phyloP scores from a whole-genome alignment of 2,888 invertebrate genomes.

The Pocota personata region DNA sequence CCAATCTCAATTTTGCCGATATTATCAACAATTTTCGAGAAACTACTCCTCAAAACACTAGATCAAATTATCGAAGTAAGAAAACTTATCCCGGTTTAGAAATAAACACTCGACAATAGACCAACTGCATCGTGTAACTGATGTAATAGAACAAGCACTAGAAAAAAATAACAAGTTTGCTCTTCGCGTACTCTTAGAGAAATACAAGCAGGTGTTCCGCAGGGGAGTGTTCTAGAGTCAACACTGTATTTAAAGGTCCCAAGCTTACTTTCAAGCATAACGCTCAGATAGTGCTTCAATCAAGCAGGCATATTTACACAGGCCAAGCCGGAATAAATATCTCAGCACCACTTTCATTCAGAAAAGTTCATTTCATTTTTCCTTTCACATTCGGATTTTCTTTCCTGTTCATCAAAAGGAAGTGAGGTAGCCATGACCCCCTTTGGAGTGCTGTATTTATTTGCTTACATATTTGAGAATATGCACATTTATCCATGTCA shows the following conservation, averaged over 20 bases:
- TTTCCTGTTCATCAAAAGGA: slow-evolving; percentile 20
- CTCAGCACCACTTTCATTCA: slow-evolving; percentile 5
- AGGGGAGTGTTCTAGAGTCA: too few relatives aligned
- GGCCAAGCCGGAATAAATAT: slow-evolving; percentile 27
- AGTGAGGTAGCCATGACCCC: slow-evolving; percentile 14
- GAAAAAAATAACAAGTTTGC: too few relatives aligned
- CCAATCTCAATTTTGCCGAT: too few relatives aligned
- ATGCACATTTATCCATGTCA: slow-evolving; percentile 21
- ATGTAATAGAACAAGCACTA: too few relatives aligned
- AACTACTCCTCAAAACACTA: too few relatives aligned
- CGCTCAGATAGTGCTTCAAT: slow-evolving; percentile 42
- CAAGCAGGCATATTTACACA: slow-evolving; percentile 48
- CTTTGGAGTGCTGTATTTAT: slow-evolving; percentile 30
- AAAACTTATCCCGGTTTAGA: too few relatives aligned
- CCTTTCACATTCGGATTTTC: slow-evolving; percentile 7
- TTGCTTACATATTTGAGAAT: slow-evolving; percentile 35
- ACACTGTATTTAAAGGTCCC: slow-evolving; percentile 18
- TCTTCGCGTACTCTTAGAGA: too few relatives aligned
- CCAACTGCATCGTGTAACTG: too few relatives aligned
- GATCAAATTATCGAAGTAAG: too few relatives aligned
- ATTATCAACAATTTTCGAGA: too few relatives aligned
- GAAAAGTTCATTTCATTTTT: slow-evolving; percentile 16
- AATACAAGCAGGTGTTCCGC: too few relatives aligned
- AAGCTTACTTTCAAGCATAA: slow-evolving; percentile 30
- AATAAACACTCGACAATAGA: too few relatives aligned